Evolutionary conservation across 2,888 invertebrate genomes (phyloP), one percentile per base, ranked within the genome.

Genomic region (Ormyrus labotus): DNA sequence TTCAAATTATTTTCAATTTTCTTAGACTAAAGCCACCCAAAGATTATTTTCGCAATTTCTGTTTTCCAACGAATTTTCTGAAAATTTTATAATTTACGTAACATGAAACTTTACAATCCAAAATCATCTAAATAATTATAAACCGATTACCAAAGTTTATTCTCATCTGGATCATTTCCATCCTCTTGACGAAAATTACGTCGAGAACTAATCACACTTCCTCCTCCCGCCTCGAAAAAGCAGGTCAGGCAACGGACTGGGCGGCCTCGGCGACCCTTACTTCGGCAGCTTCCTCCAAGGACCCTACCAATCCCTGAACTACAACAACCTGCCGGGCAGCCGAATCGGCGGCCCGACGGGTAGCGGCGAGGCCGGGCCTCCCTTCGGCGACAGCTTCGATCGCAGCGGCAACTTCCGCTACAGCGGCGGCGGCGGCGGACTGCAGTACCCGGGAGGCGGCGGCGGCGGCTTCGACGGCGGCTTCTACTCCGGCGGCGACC

Each of bases 231-330:
- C 13, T 65, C 9, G 48, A 65, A 34, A 1, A 0, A 67, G 13
- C 67, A 81, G 78, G 48, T 60, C 78, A 2, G 45, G 61, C 11
- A 53, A 47, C 53, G 74, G 71, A 4, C 34, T 6, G 9, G 64
- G 70, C 60, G 78, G 70, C 11, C n/a, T 67, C 50, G 63, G 70
- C 11, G 47, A 74, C 5, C 79, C 79, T 0, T 79, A 79, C 64
- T 79, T 60, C 51, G 69, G 58, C 34, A 55, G 57, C 55, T 78
- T 75, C 61, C 0, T 67, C n/a, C 81, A 78, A 6, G 70, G 74
- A 5, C 74, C 81, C 10, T 81, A 81, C 53, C 74, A 78, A 11
- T 13, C 63, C 10, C 72, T 74, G 0, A 73, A 64, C 48, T 81
- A 78, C 64, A 81, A 78, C 67, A 55, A 65, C 0, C 19, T 71